A percentile compares a stretch with the other conserved stretches of the same genome.
Evolutionary conservation across 1,140 invertebrate genomes (phyloP).

Genomic region (Triops cancriformis): DNA sequence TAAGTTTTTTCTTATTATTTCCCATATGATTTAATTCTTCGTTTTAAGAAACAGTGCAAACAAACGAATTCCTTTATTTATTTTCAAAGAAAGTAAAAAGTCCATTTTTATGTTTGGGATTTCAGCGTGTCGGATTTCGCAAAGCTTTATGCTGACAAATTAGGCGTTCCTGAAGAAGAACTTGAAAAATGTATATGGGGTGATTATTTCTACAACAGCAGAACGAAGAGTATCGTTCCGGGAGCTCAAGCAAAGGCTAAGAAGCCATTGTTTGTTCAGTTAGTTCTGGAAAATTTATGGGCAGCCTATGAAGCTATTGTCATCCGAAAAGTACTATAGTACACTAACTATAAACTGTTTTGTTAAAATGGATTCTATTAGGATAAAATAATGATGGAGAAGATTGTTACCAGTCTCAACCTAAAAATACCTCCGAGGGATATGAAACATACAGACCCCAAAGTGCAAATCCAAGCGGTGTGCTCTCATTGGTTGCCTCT

Average conservation of each 20-base stretch:
- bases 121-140: conserved; percentile 71
- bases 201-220: conserved; percentile 84
- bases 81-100: neutral
- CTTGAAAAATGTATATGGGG: conserved; percentile 83
- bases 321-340: conserved; percentile 45
- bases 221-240: conserved; percentile 75
- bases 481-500: conserved; percentile 84
- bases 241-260: conserved; percentile 92
- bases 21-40: too few species aligned
- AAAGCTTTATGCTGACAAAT: conserved; percentile 68
- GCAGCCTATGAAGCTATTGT: conserved; percentile 75
- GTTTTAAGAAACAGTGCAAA: too few species aligned
- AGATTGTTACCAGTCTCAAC: conserved; percentile 70
- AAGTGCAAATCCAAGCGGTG: conserved; percentile 68
- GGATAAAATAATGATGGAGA: conserved; percentile 71
- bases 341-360: conserved; percentile 18
- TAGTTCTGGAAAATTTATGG: conserved; percentile 92
- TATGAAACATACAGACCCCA: conserved; percentile 64
- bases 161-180: conserved; percentile 51
- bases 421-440: conserved; percentile 70
- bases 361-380: conserved; percentile 33
- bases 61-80: too few species aligned
- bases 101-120: conserved; percentile 12
- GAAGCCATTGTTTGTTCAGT: conserved; percentile 90
- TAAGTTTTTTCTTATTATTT: conserved; percentile 36